These are phyloP conservation scores for Pristis pectinata DNA, from an alignment of 2,797 vertebrate genomes.

Conservation along the genomic window DNA sequence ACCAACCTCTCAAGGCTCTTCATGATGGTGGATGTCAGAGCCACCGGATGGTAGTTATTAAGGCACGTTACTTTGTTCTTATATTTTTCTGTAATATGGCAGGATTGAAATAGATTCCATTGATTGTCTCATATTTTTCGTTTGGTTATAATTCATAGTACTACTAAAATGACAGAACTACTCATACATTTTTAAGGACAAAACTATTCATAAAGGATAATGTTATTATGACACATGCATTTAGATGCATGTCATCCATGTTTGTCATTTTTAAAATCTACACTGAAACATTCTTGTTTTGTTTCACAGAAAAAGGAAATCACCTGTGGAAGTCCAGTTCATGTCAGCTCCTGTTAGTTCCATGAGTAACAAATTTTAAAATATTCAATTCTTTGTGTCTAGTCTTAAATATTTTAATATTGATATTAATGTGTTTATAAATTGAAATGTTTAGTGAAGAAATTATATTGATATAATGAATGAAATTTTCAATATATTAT, in stretches of 20 bases:
- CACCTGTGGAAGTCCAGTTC: constrained; percentile 8
- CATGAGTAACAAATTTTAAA: not conserved
- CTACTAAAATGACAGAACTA: no score
- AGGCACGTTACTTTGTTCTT: no score
- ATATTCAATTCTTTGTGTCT: not conserved
- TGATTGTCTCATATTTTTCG: no score
- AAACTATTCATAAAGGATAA: no score
- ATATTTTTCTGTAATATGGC: no score
- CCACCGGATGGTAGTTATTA: no score
- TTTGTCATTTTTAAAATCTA: not conserved
- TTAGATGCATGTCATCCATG: not conserved
- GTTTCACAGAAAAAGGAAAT: constrained; percentile 13
- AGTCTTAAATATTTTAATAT: not conserved
- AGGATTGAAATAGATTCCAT: no score
- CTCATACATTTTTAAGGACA: no score
- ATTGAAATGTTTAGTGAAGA: not conserved
- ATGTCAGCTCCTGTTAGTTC: constrained; percentile 19
- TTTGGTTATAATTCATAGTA: no score
- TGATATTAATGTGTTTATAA: not conserved
- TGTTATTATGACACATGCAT: no score
- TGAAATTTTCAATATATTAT: not conserved
- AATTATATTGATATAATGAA: not conserved
- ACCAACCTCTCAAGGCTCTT: no score
- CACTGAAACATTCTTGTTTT: not conserved
- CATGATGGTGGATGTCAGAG: no score